A percentile compares a stretch with the other conserved stretches of the same genome.
phyloP scores from a whole-genome alignment of 2,888 invertebrate genomes.

The Andrena camellia region DNA sequence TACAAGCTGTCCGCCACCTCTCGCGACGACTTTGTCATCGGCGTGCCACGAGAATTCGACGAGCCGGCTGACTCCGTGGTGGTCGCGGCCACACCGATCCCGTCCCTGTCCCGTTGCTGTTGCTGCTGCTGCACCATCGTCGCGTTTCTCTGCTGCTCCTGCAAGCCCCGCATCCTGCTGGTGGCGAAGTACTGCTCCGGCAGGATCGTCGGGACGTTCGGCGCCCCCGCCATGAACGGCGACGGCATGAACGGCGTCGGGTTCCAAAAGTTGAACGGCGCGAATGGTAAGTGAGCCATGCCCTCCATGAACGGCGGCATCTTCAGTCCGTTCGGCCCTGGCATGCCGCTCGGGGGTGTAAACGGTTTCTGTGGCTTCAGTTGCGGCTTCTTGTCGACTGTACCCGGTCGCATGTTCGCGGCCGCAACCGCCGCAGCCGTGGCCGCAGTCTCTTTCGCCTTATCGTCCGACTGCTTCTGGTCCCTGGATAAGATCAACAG shows the following conservation, averaged over 20 bases:
- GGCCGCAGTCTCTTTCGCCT: constrained; percentile 79
- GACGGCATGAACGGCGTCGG: constrained; percentile 87
- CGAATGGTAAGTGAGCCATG: constrained; percentile 88
- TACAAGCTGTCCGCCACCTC: constrained; percentile 89
- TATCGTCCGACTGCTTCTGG: constrained; percentile 84
- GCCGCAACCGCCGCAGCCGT: constrained; percentile 71
- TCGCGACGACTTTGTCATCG: constrained; percentile 86
- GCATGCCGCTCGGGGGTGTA: constrained; percentile 85
- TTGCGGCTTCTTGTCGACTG: constrained; percentile 85
- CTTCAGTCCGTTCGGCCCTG: constrained; percentile 90
- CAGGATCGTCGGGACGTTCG: constrained; percentile 85
- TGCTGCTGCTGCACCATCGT: constrained; percentile 79
- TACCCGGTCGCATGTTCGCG: constrained; percentile 83
- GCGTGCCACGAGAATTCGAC: constrained; percentile 82
- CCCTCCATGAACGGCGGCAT: constrained; percentile 89
- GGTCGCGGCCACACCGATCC: constrained; percentile 69
- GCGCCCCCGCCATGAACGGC: constrained; percentile 85
- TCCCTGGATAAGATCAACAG: constrained; percentile 73
- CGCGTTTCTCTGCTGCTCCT: constrained; percentile 88
- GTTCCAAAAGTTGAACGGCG: constrained; percentile 93
- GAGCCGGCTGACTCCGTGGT: constrained; percentile 76
- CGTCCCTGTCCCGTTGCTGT: constrained; percentile 72
- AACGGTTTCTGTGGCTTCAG: constrained; percentile 86
- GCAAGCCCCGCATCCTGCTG: constrained; percentile 92
- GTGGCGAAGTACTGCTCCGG: constrained; percentile 91